Conservation (phyloP, 2,113 vertebrate genomes). For the Sander vitreus region DNA sequence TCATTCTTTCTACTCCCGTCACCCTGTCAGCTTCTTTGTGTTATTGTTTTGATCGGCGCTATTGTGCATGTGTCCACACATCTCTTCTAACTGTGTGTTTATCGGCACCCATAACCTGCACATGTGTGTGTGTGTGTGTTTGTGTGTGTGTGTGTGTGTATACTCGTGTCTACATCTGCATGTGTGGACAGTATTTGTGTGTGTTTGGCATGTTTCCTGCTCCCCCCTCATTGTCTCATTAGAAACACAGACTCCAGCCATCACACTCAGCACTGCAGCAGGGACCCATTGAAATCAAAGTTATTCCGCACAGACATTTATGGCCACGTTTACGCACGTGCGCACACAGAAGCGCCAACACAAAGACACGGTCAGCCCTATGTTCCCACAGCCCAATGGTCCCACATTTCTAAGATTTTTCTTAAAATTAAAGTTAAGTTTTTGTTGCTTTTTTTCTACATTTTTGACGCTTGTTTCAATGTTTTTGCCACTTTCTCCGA, state of each 20-base stretch:
- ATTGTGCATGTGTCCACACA: slow-evolving; percentile 40
- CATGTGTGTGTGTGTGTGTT: not conserved
- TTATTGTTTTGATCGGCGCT: slow-evolving; percentile 29
- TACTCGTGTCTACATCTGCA: slow-evolving; percentile 12
- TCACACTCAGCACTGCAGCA: slow-evolving; percentile 39
- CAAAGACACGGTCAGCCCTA: not conserved
- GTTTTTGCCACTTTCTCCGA: too few relatives aligned
- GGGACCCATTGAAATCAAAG: slow-evolving; percentile 48
- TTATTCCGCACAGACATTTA: slow-evolving; percentile 26
- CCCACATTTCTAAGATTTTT: too few relatives aligned
- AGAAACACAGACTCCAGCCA: slow-evolving; percentile 39
- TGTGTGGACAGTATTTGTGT: slow-evolving; percentile 21
- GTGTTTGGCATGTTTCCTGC: slow-evolving; percentile 33
- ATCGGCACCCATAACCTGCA: slow-evolving; percentile 18
- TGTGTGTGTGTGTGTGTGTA: slow-evolving; percentile 19
- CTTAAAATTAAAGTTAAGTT: too few relatives aligned
- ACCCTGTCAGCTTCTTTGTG: slow-evolving; percentile 60
- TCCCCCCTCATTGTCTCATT: slow-evolving; percentile 51
- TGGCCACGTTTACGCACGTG: not conserved
- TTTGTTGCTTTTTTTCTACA: too few relatives aligned
- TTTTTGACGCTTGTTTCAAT: too few relatives aligned
- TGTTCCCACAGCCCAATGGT: too few relatives aligned
- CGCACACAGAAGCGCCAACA: not conserved
- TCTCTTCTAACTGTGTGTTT: slow-evolving; percentile 13
- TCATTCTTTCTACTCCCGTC: slow-evolving; percentile 67